phyloP scores from a whole-genome alignment of 1,140 invertebrate species.

The Ceratoteleas bidentatus region DNA sequence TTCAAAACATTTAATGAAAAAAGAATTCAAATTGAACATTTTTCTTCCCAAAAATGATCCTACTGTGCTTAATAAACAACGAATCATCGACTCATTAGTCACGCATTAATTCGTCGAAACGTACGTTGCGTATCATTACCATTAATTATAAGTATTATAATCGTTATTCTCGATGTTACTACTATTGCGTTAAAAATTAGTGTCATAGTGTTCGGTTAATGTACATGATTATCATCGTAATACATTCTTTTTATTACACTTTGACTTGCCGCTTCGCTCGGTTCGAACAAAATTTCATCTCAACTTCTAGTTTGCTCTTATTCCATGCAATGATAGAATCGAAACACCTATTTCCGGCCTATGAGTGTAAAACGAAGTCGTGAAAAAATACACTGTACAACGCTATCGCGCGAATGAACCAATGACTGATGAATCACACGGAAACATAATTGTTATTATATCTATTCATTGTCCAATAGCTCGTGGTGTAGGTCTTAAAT shows the following conservation, averaged over 20 bases:
- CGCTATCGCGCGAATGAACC: slow-evolving; percentile 27
- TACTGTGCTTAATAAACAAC: slow-evolving; percentile 11
- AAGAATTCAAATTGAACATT: neutral
- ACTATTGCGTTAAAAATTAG: slow-evolving; percentile 60
- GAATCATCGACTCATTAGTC: slow-evolving; percentile 10
- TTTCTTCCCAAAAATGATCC: neutral
- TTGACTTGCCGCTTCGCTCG: too few species aligned
- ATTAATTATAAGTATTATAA: slow-evolving; percentile 58
- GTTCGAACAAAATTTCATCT: too few species aligned
- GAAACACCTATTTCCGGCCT: neutral
- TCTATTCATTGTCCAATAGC: neutral
- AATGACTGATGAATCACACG: neutral
- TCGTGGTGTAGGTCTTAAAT: neutral
- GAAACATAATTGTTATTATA: too few species aligned
- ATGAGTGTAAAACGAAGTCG: slow-evolving; percentile 25
- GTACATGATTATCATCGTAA: slow-evolving; percentile 33
- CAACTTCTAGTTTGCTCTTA: too few species aligned
- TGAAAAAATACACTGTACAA: slow-evolving; percentile 55
- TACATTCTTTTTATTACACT: too few species aligned
- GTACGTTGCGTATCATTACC: slow-evolving; percentile 49
- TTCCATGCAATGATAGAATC: too few species aligned
- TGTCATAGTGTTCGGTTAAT: slow-evolving; percentile 29
- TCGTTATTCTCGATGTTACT: slow-evolving; percentile 44
- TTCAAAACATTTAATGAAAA: too few species aligned
- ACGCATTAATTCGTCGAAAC: slow-evolving; percentile 50